phyloP scores from a whole-genome alignment of 2,888 invertebrate species.

The Synergus umbraculus region DNA sequence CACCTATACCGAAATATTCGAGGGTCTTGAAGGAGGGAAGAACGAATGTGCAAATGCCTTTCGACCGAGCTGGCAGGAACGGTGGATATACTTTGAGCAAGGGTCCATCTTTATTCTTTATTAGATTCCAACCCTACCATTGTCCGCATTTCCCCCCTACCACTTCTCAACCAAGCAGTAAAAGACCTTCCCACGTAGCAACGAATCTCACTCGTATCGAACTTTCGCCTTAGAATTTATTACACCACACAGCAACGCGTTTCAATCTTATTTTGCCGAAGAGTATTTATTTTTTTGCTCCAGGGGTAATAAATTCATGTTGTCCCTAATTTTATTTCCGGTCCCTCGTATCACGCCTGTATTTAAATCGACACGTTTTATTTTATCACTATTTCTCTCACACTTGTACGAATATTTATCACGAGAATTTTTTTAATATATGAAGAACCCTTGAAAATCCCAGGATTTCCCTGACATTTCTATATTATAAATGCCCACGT shows the following conservation, averaged over 20 bases:
- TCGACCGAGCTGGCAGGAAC: conserved; percentile 43
- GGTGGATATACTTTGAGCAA: conserved; percentile 25
- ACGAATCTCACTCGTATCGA: not conserved
- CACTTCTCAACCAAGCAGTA: not conserved
- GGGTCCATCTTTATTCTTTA: conserved; percentile 60
- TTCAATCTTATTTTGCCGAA: not conserved
- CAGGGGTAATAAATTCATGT: conserved; percentile 10
- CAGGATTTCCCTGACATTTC: not conserved
- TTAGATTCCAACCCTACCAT: conserved; percentile 51
- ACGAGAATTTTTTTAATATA: not conserved
- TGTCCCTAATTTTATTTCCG: not conserved
- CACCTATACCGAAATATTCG: not conserved
- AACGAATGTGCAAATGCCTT: conserved; percentile 37
- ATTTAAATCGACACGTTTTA: not conserved
- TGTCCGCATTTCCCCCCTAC: conserved; percentile 14
- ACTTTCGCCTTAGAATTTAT: conserved; percentile 5
- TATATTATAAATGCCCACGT: not conserved
- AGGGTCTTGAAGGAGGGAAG: conserved; percentile 1
- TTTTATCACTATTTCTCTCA: not conserved
- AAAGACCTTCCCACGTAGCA: conserved; percentile 14
- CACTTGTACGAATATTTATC: no score
- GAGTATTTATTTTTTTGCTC: conserved; percentile 47
- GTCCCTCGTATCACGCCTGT: not conserved
- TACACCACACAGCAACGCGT: not conserved
- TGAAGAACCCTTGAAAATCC: not conserved